A percentile compares a stretch with the other conserved stretches of the same genome.
phyloP scores from a whole-genome alignment of 2,888 invertebrate genomes.

The Sericinus montela region DNA sequence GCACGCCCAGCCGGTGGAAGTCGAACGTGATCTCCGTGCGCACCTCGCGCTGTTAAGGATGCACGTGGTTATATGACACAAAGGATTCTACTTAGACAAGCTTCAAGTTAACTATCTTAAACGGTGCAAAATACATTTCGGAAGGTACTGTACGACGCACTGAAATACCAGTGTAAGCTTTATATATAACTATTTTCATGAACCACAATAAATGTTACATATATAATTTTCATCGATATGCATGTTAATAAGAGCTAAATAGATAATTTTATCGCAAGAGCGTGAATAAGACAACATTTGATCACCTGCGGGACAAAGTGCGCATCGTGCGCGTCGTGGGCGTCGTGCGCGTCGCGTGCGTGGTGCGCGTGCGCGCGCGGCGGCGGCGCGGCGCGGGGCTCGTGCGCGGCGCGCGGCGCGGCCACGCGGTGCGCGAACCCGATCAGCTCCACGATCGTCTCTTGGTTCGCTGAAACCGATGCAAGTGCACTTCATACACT shows the following conservation, averaged over 20 bases:
- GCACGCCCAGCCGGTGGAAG: constrained; percentile 93
- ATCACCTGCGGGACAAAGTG: background rate
- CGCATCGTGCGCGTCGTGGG: background rate
- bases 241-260: no score
- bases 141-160: no score
- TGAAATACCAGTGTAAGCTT: no score
- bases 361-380: constrained; percentile 20
- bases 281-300: no score
- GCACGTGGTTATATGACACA: no score
- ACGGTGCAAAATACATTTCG: no score
- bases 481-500: background rate
- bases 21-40: constrained; percentile 94
- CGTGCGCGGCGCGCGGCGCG: constrained; percentile 35
- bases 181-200: no score
- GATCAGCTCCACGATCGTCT: constrained; percentile 95
- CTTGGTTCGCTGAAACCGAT: constrained; percentile 91
- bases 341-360: background rate
- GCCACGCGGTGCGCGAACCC: constrained; percentile 89
- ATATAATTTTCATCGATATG: no score
- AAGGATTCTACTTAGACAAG: no score
- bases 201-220: no score
- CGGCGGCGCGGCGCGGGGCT: constrained; percentile 34
- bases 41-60: constrained; percentile 43
- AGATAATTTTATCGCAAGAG: no score
- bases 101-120: no score